Evolutionary conservation across 2,888 invertebrate species (phyloP).

Genomic region (Kryphioiulus occultus): DNA sequence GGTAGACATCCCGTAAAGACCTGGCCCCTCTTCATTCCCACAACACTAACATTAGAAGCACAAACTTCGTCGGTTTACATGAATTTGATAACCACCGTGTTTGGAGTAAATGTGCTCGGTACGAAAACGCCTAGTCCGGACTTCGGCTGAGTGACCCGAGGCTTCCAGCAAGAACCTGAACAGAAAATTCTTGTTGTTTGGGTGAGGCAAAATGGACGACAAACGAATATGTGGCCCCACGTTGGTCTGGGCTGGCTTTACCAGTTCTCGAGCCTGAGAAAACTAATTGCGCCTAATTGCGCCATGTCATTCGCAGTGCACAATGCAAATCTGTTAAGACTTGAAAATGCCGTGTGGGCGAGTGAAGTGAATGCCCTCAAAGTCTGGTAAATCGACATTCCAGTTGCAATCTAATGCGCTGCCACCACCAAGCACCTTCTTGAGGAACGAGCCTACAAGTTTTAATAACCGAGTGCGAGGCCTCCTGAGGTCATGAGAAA

Average conservation of each 20-base stretch:
- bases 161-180: too few species aligned
- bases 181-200: too few species aligned
- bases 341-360: background rate
- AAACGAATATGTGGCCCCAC: background rate
- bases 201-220: too few species aligned
- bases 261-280: background rate
- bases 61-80: too few species aligned
- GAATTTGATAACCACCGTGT: too few species aligned
- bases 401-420: background rate
- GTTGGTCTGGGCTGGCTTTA: background rate
- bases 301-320: background rate
- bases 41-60: too few species aligned
- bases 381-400: background rate
- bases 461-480: background rate
- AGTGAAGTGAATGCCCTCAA: constrained; percentile 5
- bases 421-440: background rate
- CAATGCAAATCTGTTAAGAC: background rate
- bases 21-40: too few species aligned
- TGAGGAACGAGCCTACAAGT: background rate
- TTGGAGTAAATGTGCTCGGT: too few species aligned
- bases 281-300: background rate
- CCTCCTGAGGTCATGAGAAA: background rate
- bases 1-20: too few species aligned
- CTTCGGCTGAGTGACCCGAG: too few species aligned
- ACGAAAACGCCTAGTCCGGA: too few species aligned